phyloP scores from a whole-genome alignment of 2,888 invertebrate genomes.

The Candidula unifasciata region DNA sequence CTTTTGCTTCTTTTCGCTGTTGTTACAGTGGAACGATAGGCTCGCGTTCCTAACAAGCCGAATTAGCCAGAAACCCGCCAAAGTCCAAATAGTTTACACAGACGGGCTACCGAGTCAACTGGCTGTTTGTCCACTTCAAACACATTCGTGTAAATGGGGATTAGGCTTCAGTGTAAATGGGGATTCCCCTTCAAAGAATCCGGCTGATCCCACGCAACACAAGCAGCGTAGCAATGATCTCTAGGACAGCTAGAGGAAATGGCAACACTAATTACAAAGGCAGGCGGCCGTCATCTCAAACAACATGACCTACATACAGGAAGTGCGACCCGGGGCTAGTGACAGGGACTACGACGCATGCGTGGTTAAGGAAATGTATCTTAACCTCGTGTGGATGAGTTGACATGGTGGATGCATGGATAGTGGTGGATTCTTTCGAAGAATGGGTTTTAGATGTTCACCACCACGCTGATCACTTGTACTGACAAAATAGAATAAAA shows the following conservation, averaged over 20 bases:
- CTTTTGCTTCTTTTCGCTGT: conserved; percentile 22
- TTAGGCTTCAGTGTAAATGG: conserved; percentile 39
- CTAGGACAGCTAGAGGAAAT: conserved; percentile 38
- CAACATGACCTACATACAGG: conserved; percentile 6
- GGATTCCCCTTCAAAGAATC: conserved; percentile 42
- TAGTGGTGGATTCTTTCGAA: neutral
- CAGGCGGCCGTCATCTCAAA: neutral
- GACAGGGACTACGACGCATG: neutral
- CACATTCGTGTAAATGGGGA: conserved; percentile 44
- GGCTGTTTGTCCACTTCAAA: conserved; percentile 53
- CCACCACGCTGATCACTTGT: too few relatives aligned
- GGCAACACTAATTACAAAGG: conserved; percentile 39
- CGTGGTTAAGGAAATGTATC: neutral
- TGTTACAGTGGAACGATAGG: conserved; percentile 32
- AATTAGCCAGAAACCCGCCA: conserved; percentile 50
- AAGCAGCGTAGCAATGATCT: conserved; percentile 7
- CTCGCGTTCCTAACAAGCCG: conserved; percentile 42
- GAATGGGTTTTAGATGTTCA: too few relatives aligned
- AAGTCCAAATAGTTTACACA: conserved; percentile 55
- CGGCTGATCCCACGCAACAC: conserved; percentile 29
- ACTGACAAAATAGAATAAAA: too few relatives aligned
- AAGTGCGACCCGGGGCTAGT: neutral
- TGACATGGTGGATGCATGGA: neutral
- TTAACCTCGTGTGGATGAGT: neutral
- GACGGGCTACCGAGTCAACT: conserved; percentile 47